A percentile compares a stretch with the other conserved stretches of the same genome.
These are phyloP conservation scores for Spilosoma lubricipeda DNA, from an alignment of 2,888 invertebrate species.

Conservation along the genomic window DNA sequence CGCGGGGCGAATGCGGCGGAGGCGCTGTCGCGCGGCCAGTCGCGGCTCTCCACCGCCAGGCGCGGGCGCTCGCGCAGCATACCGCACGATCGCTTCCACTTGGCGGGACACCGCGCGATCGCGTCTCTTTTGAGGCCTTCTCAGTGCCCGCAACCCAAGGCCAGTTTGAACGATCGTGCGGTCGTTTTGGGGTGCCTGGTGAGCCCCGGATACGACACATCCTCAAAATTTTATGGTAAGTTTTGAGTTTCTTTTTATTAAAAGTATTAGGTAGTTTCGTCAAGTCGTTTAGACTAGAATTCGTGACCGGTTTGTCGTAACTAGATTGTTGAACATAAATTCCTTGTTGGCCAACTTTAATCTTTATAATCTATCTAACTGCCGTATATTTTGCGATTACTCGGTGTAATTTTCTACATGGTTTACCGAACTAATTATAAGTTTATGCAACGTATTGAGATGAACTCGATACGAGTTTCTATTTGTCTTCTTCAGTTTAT, in stretches of 20 bases:
- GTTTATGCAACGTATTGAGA: constrained; percentile 37
- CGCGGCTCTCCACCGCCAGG: constrained; percentile 75
- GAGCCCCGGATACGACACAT: constrained; percentile 53
- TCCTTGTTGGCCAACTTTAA: constrained; percentile 39
- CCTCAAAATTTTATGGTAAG: constrained; percentile 60
- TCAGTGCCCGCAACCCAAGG: constrained; percentile 25
- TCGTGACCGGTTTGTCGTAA: constrained; percentile 51
- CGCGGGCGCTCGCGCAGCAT: constrained; percentile 73
- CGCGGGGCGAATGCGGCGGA: constrained; percentile 56
- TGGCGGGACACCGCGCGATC: constrained; percentile 59
- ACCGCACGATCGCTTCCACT: constrained; percentile 79
- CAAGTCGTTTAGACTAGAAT: constrained; percentile 34
- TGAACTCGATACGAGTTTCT: constrained; percentile 33
- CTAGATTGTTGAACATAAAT: constrained; percentile 42
- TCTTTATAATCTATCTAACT: constrained; percentile 51
- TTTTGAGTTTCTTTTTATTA: constrained; percentile 36
- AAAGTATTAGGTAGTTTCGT: constrained; percentile 21
- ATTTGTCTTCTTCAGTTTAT: neutral
- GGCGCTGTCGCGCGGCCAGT: constrained; percentile 68
- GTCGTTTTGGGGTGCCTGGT: constrained; percentile 46
- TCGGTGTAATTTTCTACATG: constrained; percentile 49
- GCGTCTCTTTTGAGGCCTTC: constrained; percentile 35
- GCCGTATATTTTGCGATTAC: constrained; percentile 49
- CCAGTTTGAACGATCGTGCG: constrained; percentile 64
- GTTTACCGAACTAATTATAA: constrained; percentile 41